Conservation (phyloP, 1,140 invertebrate genomes). For the Octopus sinensis region DNA sequence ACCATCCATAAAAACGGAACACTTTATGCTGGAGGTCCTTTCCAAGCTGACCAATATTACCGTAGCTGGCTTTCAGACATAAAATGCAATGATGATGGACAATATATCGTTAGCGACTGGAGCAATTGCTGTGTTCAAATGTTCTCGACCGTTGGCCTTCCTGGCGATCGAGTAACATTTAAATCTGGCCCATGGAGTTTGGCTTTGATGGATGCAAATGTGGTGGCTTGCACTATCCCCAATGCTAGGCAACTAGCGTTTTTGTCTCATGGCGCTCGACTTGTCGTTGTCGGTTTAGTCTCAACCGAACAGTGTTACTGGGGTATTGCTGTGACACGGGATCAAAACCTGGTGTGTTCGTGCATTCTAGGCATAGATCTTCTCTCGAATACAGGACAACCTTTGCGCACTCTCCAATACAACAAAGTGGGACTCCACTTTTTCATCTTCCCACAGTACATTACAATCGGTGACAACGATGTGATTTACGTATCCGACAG, state of each 20-base stretch:
- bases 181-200: slow-evolving; percentile 1
- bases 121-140: background rate
- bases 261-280: background rate
- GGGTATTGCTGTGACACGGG: background rate
- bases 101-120: background rate
- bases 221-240: slow-evolving; percentile 4
- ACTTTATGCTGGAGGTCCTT: background rate
- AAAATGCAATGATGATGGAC: background rate
- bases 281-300: background rate
- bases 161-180: background rate
- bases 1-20: too few species aligned
- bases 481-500: slow-evolving; percentile 6
- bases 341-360: background rate
- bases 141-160: background rate
- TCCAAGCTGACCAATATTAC: background rate
- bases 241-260: background rate
- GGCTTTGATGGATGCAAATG: background rate
- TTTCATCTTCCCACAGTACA: slow-evolving; percentile 6
- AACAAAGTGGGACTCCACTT: background rate
- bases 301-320: background rate
- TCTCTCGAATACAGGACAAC: background rate
- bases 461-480: background rate
- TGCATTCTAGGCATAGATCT: background rate
- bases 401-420: background rate
- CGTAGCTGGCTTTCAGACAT: slow-evolving; percentile 3